phyloP scores from a whole-genome alignment of 2,888 invertebrate species.

The Eulithis testata region DNA sequence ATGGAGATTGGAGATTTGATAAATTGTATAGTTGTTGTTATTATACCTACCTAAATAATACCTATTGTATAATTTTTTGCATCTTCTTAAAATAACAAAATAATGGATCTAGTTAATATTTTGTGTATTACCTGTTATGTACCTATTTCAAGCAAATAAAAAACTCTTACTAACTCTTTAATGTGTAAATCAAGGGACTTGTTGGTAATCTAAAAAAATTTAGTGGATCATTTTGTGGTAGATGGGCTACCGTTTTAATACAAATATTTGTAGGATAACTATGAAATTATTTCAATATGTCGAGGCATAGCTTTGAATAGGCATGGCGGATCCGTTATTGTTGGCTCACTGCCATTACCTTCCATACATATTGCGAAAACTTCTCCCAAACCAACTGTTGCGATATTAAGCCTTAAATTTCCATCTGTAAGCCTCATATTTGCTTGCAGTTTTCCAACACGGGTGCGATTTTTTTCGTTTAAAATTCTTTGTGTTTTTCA shows the following conservation, averaged over 20 bases:
- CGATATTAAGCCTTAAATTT: constrained; percentile 58
- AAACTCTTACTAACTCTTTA: no score
- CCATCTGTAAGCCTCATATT: constrained; percentile 50
- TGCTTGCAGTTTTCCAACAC: constrained; percentile 29
- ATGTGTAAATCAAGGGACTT: no score
- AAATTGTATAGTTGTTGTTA: no score
- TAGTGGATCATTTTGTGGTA: no score
- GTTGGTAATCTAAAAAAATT: no score
- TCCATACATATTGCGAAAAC: constrained; percentile 68
- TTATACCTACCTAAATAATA: no score
- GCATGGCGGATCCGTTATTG: constrained; percentile 58
- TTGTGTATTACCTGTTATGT: no score
- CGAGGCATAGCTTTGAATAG: constrained; percentile 55
- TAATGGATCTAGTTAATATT: no score
- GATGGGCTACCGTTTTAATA: not conserved
- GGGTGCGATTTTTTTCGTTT: constrained; percentile 35
- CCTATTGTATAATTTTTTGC: no score
- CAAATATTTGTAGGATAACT: constrained; percentile 14
- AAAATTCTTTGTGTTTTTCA: constrained; percentile 40
- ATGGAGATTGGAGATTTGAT: no score
- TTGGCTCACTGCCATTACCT: constrained; percentile 68
- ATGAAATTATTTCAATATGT: constrained; percentile 40
- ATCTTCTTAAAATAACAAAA: no score
- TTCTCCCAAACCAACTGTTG: constrained; percentile 53
- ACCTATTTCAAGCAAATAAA: no score